Base-by-base conservation (phyloP, 2,797 vertebrate species). In the Anguilla megastoma region DNA sequence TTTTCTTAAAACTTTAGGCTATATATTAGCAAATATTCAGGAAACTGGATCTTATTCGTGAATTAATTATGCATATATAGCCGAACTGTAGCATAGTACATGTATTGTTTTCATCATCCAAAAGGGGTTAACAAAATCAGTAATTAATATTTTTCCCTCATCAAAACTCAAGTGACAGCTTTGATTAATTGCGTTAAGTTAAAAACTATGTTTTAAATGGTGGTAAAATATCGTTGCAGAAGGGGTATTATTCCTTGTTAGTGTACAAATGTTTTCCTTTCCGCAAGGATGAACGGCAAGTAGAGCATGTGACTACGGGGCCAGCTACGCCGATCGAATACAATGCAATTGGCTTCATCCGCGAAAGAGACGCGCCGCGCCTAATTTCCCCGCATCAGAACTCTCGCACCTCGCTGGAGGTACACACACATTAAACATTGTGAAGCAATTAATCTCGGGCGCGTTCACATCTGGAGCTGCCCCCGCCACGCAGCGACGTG, bases 341-440 rank as follows among this genome's bases (percentile, higher is more conserved):
- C 91, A 94, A 92, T 89, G 90, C 91, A 89, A 91, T 94, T 93
- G 93, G 93, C 92, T 96, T 96, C 95, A 79, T 36, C 74, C 6
- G 74, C 14, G n/a, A 36, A 76, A 33, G 71, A 36, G 71, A 76
- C 18, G 30, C 30, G n/a, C 33, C 14, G 71, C 36, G 36, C 14
- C 71, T 36, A 76, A 36, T 76, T 14, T 76, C 71, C 71, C 27
- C 33, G 27, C 10, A 1, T 27, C 30, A 14, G 9, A 36, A 76
- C 71, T 36, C 16, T 79, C 14, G 36, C 92, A 88, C 88, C 95
- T 94, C 94, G 94, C 92, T 92, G 91, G 94, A 95, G 95, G 94
- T 95, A 93, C 93, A 95, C 95, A 95, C 94, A 94, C 95, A 95
- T 91, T 95, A 95, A 95, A 96, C 96, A 96, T 94, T 95, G 95